Conservation (phyloP, 2,888 invertebrate species). For the Pachycephus smyrnensis region DNA sequence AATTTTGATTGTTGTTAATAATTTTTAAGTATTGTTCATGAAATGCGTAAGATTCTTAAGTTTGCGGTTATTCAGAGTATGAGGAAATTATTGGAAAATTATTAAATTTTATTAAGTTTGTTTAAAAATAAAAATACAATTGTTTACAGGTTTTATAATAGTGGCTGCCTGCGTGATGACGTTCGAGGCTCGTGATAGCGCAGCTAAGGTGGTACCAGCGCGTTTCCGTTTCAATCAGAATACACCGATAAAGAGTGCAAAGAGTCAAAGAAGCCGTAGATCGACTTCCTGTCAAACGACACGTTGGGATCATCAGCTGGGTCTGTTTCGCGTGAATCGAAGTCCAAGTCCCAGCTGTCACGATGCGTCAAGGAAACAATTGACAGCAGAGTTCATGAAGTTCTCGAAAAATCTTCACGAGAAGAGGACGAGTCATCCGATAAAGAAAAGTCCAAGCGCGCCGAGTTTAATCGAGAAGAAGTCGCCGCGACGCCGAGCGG, state of each 20-base stretch:
- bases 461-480: slow-evolving; percentile 69
- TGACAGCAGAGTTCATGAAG: slow-evolving; percentile 62
- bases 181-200: slow-evolving; percentile 96
- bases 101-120: background rate
- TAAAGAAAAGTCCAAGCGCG: slow-evolving; percentile 73
- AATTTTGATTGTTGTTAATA: background rate
- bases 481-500: slow-evolving; percentile 52
- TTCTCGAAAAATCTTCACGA: slow-evolving; percentile 60
- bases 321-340: slow-evolving; percentile 71
- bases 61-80: background rate
- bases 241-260: slow-evolving; percentile 48
- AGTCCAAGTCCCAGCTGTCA: slow-evolving; percentile 70
- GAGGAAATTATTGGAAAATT: background rate
- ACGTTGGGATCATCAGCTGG: slow-evolving; percentile 77
- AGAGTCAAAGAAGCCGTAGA: slow-evolving; percentile 64
- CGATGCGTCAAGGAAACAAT: slow-evolving; percentile 54
- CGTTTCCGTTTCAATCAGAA: slow-evolving; percentile 67
- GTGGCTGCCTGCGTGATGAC: slow-evolving; percentile 99
- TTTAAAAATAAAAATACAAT: background rate
- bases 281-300: slow-evolving; percentile 69
- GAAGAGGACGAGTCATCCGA: slow-evolving; percentile 50
- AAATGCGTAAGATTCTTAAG: background rate
- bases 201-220: slow-evolving; percentile 91
- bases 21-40: slow-evolving; percentile 8
- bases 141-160: slow-evolving; percentile 84